Evolutionary conservation across 2,888 invertebrate genomes (phyloP), one percentile per base, ranked within the genome.

Genomic region (Dichetophora obliterata): DNA sequence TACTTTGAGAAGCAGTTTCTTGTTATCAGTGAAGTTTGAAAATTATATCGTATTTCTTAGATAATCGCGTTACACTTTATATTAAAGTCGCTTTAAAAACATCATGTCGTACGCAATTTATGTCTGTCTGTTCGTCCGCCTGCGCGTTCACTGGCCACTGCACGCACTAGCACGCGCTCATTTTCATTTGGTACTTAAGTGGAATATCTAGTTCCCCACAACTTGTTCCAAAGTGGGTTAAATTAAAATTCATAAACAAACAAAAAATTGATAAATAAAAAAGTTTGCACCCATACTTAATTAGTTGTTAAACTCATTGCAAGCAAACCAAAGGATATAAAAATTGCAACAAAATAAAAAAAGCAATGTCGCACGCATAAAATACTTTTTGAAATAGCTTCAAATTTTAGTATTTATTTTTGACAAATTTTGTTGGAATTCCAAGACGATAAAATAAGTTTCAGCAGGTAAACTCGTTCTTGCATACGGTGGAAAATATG

Each of bases 141-240:
- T 72, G 72, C 6, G 43, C 43, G 19, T 43, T 16, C n/a, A n/a
- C 37, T 16, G n/a, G 48, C 27, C 22, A 43, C 24, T 37, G 14
- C 71, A 27, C 43, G 54, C 52, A 37, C 52, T 22, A 48, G 66
- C 19, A 74, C 68, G 16, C n/a, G 52, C 37, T 66, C 54, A 54
- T n/a, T 8, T 52, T 65, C 74, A 70, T 52, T 52, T 24, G 63
- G 50, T 68, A 76, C 78, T 79, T 79, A 80, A 82, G 82, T 82
- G 82, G 80, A 81, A 77, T 81, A 80, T 80, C 82, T 80, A 66
- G 82, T 82, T 82, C 65, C 79, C 43, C 61, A 24, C 71, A 79
- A 78, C 78, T 76, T 75, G 80, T 77, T 59, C 70, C 43, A 71
- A 79, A 80, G 77, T 81, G 78, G 81, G 80, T 80, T 78, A 79